Conservation (phyloP, 2,888 invertebrate genomes). For the Acronicta psi region DNA sequence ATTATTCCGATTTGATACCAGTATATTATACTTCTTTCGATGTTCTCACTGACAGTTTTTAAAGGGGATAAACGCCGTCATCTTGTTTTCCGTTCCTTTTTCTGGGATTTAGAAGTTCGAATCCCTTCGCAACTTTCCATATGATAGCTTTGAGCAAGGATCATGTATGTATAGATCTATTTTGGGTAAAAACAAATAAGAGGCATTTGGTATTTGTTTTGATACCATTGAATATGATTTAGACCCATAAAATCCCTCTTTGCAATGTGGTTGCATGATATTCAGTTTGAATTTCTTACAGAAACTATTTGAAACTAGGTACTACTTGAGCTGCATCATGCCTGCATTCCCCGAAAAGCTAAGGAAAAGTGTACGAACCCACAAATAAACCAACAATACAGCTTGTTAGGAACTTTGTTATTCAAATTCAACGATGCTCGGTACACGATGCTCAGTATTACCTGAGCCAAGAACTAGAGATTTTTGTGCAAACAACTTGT, state of each 20-base stretch:
- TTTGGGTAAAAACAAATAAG: background rate
- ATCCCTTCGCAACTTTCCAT: background rate
- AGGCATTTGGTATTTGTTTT: background rate
- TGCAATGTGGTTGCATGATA: background rate
- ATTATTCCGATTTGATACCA: background rate
- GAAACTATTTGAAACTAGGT: background rate
- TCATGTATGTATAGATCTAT: background rate
- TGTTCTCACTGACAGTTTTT: no score
- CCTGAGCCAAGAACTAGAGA: no score
- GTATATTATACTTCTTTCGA: background rate
- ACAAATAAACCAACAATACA: no score
- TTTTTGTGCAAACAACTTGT: no score
- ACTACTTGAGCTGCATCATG: background rate
- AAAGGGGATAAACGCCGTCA: background rate
- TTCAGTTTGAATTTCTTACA: background rate
- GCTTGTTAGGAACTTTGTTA: no score
- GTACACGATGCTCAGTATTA: no score
- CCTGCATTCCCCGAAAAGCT: no score
- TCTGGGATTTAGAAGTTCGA: background rate
- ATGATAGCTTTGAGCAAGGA: background rate
- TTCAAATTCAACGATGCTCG: no score
- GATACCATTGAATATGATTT: background rate
- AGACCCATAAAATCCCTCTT: background rate
- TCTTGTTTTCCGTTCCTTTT: background rate
- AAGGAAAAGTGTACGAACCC: no score